Base-by-base conservation (phyloP, 2,113 vertebrate genomes). In the Ardeotis arabs region DNA sequence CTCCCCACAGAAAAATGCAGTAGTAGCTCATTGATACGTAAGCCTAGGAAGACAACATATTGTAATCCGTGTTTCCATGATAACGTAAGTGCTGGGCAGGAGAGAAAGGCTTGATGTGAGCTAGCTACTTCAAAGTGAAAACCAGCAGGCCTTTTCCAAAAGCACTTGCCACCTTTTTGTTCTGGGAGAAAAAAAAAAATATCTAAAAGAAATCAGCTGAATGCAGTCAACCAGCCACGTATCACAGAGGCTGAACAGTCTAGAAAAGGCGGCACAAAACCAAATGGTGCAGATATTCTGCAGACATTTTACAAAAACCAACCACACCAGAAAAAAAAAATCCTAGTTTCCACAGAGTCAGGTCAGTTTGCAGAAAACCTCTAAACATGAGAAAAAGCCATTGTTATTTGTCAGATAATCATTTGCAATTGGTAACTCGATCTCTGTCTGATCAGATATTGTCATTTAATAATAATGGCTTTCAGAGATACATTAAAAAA, bases 1-100 rank as follows among this genome's bases (percentile, higher is more conserved):
- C 11, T 84, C 27, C 56, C 78, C 56, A 41, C 22, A 67, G 24
- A 56, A 63, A 83, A 80, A 76, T 6, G 15, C 4, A 68, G 21
- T 8, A 60, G 50, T 6, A 76, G 35, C 17, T 73, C 28, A n/a
- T 84, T 24, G 28, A 12, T 19, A 63, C 8, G 7, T 8, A 84
- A 77, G 37, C 35, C 14, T 12, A 50, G 37, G 24, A 77, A 87
- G 13, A 55, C 39, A 92, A 60, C 9, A 18, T 19, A 35, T 28
- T 2, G 0, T 29, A 63, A 50, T 15, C 8, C 2, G 0, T 47
- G 20, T 58, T 89, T 64, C 11, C 9, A 58, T 79, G 44, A 82
- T 14, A 39, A 55, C 6, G 39, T 35, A 45, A 41, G 20, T 45
- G 59, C 77, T 59, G 41, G 23, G 19, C 25, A 12, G 27, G 20